phyloP scores from a whole-genome alignment of 2,113 vertebrate genomes.

The Prionailurus viverrinus region DNA sequence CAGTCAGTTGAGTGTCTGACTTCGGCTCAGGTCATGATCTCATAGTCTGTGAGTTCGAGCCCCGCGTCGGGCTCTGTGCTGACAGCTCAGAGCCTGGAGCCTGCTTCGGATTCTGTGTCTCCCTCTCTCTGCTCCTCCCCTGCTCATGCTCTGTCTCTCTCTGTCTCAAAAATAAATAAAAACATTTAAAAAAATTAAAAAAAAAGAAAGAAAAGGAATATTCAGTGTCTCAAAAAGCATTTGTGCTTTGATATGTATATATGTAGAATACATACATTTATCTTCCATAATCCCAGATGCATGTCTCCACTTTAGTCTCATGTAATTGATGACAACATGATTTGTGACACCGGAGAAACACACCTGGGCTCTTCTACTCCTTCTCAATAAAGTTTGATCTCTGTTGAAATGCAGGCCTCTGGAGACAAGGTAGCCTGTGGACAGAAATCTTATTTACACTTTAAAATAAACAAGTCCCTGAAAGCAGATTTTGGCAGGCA shows the following conservation, averaged over 20 bases:
- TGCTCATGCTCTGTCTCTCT: too few relatives aligned
- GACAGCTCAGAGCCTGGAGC: too few relatives aligned
- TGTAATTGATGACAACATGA: background rate
- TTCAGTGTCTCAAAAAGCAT: background rate
- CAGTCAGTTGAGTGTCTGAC: too few relatives aligned
- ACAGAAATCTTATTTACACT: constrained; percentile 47
- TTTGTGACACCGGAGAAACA: background rate
- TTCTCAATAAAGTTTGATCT: constrained; percentile 42
- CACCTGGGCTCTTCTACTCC: background rate
- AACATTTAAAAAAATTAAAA: too few relatives aligned
- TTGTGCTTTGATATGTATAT: background rate
- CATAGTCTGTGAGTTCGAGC: too few relatives aligned
- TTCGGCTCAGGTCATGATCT: too few relatives aligned
- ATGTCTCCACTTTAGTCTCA: background rate
- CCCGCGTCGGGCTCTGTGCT: too few relatives aligned
- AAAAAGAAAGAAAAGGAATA: background rate
- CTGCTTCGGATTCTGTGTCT: too few relatives aligned
- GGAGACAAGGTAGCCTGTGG: background rate
- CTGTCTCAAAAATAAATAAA: too few relatives aligned
- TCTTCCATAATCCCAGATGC: background rate
- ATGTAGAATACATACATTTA: background rate
- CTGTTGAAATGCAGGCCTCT: background rate
- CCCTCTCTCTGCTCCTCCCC: too few relatives aligned
- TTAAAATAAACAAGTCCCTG: constrained; percentile 8
- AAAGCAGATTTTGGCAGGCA: background rate